A percentile compares a stretch with the other conserved stretches of the same genome.
Evolutionary conservation across 35 echinoderm and acorn worm genomes (phyloP).

Genomic region (Patiria miniata): DNA sequence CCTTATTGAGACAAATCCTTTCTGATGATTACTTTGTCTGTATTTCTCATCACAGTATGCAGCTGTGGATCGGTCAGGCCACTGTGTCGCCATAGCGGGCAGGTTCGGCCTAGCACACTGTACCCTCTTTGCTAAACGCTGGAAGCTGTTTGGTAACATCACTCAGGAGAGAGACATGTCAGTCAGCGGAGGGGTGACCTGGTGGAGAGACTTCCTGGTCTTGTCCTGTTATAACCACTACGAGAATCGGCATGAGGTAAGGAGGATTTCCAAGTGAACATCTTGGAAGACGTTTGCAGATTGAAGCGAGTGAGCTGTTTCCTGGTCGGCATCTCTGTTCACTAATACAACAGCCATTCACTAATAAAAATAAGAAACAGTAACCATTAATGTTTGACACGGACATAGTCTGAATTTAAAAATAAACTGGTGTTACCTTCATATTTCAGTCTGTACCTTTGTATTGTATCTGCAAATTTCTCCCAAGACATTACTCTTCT

Average conservation of each 20-base stretch:
- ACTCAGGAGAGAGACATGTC: slow-evolving; percentile 97
- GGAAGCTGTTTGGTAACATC: slow-evolving; percentile 99
- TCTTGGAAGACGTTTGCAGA: not conserved
- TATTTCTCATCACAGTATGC: slow-evolving; percentile 60
- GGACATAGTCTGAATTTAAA: no score
- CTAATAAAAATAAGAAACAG: no score
- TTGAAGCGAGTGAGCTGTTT: not conserved
- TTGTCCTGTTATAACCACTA: slow-evolving; percentile 89
- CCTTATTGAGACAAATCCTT: no score
- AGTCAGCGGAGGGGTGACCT: slow-evolving; percentile 85
- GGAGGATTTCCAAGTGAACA: no score
- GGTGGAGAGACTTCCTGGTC: slow-evolving; percentile 97
- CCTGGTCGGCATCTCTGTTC: no score
- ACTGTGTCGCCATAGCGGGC: slow-evolving; percentile 88
- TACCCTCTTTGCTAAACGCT: slow-evolving; percentile 84
- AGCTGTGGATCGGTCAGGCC: slow-evolving; percentile 88
- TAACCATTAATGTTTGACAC: no score
- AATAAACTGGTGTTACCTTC: no score
- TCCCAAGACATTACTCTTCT: no score
- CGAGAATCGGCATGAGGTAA: slow-evolving; percentile 95
- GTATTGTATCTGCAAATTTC: no score
- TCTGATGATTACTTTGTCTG: no score
- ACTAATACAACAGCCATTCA: no score
- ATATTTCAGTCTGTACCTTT: no score
- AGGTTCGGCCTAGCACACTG: slow-evolving; percentile 89